phyloP scores from a whole-genome alignment of 2,888 invertebrate species.

The Caenorhabditis uteleia region DNA sequence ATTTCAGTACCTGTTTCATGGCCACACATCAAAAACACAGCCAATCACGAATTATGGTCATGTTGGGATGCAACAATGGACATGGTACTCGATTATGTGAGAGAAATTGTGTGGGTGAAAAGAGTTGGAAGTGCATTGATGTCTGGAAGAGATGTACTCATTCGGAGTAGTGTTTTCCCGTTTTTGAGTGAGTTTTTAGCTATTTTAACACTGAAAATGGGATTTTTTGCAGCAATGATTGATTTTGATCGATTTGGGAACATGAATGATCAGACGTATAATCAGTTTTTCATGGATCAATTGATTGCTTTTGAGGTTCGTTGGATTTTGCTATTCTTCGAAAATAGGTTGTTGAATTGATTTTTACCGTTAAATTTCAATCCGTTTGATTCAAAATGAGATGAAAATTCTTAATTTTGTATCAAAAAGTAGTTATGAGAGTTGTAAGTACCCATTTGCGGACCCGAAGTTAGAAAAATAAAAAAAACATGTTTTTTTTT shows the following conservation, averaged over 20 bases:
- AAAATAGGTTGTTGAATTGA: too few species aligned
- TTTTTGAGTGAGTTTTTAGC: conserved; percentile 12
- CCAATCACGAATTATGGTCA: conserved; percentile 77
- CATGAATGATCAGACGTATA: conserved; percentile 73
- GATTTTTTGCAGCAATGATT: conserved; percentile 12
- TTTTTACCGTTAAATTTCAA: too few species aligned
- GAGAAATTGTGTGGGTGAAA: conserved; percentile 28
- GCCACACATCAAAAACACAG: conserved; percentile 89
- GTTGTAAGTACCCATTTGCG: too few species aligned
- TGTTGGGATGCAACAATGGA: conserved; percentile 98
- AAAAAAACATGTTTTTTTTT: too few species aligned
- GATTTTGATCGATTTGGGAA: conserved; percentile 20
- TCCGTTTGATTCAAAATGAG: too few species aligned
- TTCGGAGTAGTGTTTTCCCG: conserved; percentile 22
- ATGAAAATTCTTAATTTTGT: too few species aligned
- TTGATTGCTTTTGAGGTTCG: conserved; percentile 86
- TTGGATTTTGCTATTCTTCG: neutral
- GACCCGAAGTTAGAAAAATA: too few species aligned
- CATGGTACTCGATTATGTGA: conserved; percentile 81
- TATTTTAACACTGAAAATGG: neutral
- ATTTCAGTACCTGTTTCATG: conserved; percentile 75
- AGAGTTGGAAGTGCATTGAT: conserved; percentile 12
- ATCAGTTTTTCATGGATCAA: conserved; percentile 96
- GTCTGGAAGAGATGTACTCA: conserved; percentile 30
- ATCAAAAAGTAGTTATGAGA: too few species aligned